Percentiles rank a stretch among this genome's conserved stretches.
Conservation (phyloP, 1,140 invertebrate genomes). For the Leptinotarsa texana region DNA sequence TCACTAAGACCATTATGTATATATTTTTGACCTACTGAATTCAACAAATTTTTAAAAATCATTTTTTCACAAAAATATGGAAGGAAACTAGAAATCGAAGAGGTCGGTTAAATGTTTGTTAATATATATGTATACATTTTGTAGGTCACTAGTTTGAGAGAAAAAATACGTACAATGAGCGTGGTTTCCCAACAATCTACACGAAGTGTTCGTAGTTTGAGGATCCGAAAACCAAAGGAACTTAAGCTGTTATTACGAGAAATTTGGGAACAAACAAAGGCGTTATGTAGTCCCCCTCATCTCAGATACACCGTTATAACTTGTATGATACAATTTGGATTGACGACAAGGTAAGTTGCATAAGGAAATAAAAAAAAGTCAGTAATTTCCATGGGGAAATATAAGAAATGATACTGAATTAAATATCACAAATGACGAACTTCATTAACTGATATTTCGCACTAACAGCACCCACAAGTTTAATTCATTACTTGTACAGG, state of each 20-base stretch:
- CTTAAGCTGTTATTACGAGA: conserved; percentile 66
- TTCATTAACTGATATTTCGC: no score
- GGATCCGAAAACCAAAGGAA: conserved; percentile 69
- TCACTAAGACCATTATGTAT: no score
- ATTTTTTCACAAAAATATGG: no score
- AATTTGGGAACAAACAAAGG: conserved; percentile 69
- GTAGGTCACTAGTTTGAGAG: conserved; percentile 68
- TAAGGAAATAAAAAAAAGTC: background rate
- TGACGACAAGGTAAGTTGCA: conserved; percentile 66
- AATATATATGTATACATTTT: conserved; percentile 9
- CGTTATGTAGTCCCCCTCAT: conserved; percentile 70
- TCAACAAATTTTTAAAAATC: no score
- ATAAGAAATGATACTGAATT: background rate
- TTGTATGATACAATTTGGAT: conserved; percentile 73
- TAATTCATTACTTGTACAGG: no score
- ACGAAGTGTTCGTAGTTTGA: conserved; percentile 62
- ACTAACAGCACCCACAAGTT: no score
- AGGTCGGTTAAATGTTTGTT: no score
- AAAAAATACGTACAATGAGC: conserved; percentile 67
- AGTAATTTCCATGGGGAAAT: conserved; percentile 50
- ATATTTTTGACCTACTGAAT: no score
- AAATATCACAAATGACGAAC: no score
- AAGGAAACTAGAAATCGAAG: no score
- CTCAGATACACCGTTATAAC: conserved; percentile 72
- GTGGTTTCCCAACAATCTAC: conserved; percentile 62